Percentiles rank a stretch among this genome's conserved stretches.
Conservation (phyloP, 2,888 invertebrate genomes). For the Timema cristinae region DNA sequence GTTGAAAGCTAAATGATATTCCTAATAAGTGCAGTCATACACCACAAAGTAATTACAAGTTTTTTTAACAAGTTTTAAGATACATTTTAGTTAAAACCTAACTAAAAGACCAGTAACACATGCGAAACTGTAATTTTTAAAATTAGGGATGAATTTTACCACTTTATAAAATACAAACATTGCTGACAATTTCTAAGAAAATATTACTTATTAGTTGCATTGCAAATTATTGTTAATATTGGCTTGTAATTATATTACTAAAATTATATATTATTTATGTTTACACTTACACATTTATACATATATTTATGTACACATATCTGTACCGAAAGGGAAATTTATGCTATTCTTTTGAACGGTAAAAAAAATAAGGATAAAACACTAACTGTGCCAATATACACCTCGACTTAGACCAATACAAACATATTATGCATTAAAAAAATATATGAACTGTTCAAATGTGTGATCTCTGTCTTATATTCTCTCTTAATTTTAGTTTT, state of each 20-base stretch:
- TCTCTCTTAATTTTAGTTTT: neutral
- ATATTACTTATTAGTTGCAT: neutral
- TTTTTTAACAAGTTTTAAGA: too few species aligned
- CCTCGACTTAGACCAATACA: conserved; percentile 24
- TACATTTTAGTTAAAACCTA: too few species aligned
- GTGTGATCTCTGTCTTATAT: neutral
- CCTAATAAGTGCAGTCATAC: too few species aligned
- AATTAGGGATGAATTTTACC: too few species aligned
- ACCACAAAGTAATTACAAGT: too few species aligned
- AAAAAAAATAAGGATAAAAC: neutral
- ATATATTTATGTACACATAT: neutral
- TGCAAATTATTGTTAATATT: neutral
- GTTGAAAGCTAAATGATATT: too few species aligned
- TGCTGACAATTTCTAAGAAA: neutral
- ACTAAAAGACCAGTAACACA: too few species aligned
- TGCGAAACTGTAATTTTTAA: too few species aligned
- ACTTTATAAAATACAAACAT: too few species aligned
- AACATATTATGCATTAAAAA: conserved; percentile 22
- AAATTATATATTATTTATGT: conserved; percentile 4
- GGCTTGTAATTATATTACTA: conserved; percentile 3
- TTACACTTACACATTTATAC: neutral
- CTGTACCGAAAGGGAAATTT: too few species aligned
- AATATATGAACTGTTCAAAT: conserved; percentile 4
- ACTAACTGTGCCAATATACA: conserved; percentile 17
- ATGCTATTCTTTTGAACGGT: neutral